A percentile compares a stretch with the other conserved stretches of the same genome.
Conservation (phyloP, 2,797 vertebrate species). For the Periophthalmus magnuspinnatus region DNA sequence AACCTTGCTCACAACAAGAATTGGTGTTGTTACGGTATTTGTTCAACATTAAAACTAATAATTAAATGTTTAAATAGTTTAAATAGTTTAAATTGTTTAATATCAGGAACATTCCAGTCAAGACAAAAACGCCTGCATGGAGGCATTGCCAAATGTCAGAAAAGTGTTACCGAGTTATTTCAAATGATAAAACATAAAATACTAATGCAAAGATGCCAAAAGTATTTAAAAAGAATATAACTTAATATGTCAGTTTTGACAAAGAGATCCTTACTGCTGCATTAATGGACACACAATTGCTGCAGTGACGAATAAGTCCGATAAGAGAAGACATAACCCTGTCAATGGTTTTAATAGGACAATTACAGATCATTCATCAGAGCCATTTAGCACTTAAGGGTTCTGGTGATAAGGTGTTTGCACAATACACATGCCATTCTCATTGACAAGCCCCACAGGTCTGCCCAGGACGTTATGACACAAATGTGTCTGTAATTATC, state of each 20-base stretch:
- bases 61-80: too few relatives aligned
- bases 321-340: conserved; percentile 1
- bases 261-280: not conserved
- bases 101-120: too few relatives aligned
- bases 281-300: not conserved
- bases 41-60: too few relatives aligned
- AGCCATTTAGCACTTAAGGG: conserved; percentile 6
- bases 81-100: too few relatives aligned
- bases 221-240: not conserved
- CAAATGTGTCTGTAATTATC: conserved; percentile 49
- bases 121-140: too few relatives aligned
- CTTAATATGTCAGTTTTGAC: not conserved
- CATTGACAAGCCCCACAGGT: conserved; percentile 14
- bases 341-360: conserved; percentile 8
- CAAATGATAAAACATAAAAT: not conserved
- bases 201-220: not conserved
- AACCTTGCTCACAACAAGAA: too few relatives aligned
- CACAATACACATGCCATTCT: conserved; percentile 31
- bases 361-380: conserved; percentile 26
- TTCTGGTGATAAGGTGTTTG: conserved; percentile 24
- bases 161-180: not conserved
- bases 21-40: too few relatives aligned
- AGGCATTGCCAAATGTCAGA: too few relatives aligned
- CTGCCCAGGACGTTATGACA: conserved; percentile 21
- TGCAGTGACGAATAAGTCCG: not conserved